phyloP scores from a whole-genome alignment of 2,113 vertebrate species.

The Ammodytes marinus region DNA sequence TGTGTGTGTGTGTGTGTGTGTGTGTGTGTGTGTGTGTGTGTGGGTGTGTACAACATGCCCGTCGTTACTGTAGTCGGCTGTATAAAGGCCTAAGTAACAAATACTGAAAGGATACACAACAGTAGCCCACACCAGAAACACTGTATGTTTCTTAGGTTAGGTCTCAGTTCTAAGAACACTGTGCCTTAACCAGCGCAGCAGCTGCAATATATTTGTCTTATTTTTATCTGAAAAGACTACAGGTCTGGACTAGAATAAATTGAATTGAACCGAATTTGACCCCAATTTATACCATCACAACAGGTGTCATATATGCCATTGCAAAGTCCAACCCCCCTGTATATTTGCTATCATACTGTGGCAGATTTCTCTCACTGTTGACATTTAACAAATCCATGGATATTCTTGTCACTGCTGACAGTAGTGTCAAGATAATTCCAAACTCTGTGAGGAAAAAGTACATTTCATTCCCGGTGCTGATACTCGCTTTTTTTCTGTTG shows the following conservation, averaged over 20 bases:
- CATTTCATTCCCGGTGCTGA: slow-evolving; percentile 7
- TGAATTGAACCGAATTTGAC: slow-evolving; percentile 8
- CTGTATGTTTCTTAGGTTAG: neutral
- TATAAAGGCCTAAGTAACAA: neutral
- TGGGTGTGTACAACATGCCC: neutral
- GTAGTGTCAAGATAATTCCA: slow-evolving; percentile 3
- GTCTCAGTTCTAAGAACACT: neutral
- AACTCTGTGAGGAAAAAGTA: slow-evolving; percentile 13
- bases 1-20: neutral
- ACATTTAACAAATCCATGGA: slow-evolving; percentile 38
- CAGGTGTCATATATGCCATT: slow-evolving; percentile 8
- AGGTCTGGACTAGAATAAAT: slow-evolving; percentile 22
- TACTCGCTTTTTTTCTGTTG: slow-evolving; percentile 22
- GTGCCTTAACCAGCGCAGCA: neutral
- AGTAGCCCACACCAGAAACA: neutral
- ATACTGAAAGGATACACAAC: no score
- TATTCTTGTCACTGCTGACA: slow-evolving; percentile 29
- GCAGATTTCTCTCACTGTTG: slow-evolving; percentile 40
- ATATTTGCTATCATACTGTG: slow-evolving; percentile 1
- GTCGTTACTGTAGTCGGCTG: neutral
- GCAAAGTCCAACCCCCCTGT: neutral
- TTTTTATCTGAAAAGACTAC: neutral
- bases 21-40: neutral
- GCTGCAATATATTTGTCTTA: neutral
- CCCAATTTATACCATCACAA: neutral